Percentiles rank a stretch among this genome's conserved stretches.
These are phyloP conservation scores for Scomber scombrus DNA, from an alignment of 2,113 vertebrate genomes.

Conservation along the genomic window DNA sequence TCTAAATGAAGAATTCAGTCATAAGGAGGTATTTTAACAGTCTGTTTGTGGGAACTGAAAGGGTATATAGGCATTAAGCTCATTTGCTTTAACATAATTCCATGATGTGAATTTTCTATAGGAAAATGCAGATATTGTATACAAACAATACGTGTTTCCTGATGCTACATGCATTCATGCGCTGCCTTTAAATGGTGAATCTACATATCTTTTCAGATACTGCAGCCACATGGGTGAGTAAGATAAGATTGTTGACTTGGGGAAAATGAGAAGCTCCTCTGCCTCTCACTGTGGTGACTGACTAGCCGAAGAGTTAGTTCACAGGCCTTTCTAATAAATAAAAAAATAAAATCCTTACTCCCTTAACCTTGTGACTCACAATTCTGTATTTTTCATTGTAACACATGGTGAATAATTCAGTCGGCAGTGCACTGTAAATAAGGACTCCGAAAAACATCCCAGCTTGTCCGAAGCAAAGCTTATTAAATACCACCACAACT, in stretches of 20 bases:
- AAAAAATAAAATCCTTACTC: neutral
- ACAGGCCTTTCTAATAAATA: neutral
- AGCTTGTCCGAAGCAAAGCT: neutral
- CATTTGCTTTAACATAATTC: conserved; percentile 10
- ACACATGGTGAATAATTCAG: conserved; percentile 22
- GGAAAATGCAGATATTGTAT: neutral
- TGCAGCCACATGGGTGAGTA: neutral
- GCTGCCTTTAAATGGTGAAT: neutral
- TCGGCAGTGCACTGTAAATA: neutral
- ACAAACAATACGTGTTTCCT: neutral
- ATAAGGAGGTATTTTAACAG: conserved; percentile 8
- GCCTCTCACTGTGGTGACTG: neutral
- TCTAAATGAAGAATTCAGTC: neutral
- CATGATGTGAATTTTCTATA: neutral
- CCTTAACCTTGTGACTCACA: conserved; percentile 13
- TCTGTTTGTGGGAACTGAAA: neutral
- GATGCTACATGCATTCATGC: neutral
- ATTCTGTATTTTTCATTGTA: conserved; percentile 1
- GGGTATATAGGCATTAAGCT: neutral
- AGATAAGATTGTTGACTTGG: neutral
- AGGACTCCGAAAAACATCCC: neutral
- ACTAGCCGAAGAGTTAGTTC: neutral
- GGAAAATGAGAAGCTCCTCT: neutral
- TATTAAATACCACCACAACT: neutral
- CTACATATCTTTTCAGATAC: neutral